These are phyloP conservation scores for Hypselothyrea guttata DNA, from an alignment of 2,888 invertebrate genomes.

Conservation along the genomic window DNA sequence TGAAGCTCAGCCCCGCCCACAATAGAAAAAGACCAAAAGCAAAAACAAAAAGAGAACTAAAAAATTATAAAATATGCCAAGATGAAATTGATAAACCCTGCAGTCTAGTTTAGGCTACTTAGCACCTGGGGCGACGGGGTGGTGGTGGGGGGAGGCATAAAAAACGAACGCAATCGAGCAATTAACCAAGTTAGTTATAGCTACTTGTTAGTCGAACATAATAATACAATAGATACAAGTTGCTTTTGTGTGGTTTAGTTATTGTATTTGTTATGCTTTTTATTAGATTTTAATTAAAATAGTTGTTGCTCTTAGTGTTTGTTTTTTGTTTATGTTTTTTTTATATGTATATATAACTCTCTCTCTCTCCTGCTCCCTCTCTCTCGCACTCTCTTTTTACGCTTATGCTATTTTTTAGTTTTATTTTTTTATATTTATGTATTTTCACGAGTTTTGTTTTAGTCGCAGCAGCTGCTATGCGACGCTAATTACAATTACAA, in stretches of 20 bases:
- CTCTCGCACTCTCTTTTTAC: too few species aligned
- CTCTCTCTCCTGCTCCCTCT: too few species aligned
- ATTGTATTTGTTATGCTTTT: slow-evolving; percentile 66
- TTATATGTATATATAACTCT: slow-evolving; percentile 30
- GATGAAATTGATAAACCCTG: not conserved
- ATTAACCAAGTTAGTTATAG: too few species aligned
- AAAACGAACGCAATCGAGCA: too few species aligned
- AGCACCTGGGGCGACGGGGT: slow-evolving; percentile 1
- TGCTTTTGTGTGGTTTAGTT: slow-evolving; percentile 33
- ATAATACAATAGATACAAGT: not conserved
- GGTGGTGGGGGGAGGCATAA: not conserved
- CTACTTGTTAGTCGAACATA: not conserved
- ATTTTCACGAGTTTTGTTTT: slow-evolving; percentile 31
- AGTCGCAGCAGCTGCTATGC: too few species aligned
- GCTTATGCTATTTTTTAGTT: too few species aligned
- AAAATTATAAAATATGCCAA: not conserved
- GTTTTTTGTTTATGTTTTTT: slow-evolving; percentile 42
- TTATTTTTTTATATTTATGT: slow-evolving; percentile 5
- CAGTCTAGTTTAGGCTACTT: slow-evolving; percentile 5
- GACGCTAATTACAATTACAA: too few species aligned
- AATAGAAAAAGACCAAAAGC: not conserved
- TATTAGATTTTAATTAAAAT: slow-evolving; percentile 63
- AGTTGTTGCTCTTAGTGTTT: slow-evolving; percentile 61
- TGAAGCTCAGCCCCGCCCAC: not conserved
- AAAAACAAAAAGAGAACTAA: not conserved